These are phyloP conservation scores for Anthrax anthrax DNA, from an alignment of 2,888 invertebrate genomes.

Conservation along the genomic window DNA sequence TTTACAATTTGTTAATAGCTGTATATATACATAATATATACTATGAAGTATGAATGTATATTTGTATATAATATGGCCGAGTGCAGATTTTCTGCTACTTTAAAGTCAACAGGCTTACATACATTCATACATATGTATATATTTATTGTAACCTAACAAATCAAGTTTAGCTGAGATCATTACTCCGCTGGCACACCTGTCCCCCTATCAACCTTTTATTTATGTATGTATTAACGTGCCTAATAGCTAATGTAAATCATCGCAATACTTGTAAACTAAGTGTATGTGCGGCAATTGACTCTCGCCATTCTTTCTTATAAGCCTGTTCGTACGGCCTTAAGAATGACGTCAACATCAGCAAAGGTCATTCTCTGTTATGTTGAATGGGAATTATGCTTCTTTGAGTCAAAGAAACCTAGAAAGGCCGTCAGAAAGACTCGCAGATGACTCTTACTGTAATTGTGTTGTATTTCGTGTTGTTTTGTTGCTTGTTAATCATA, in stretches of 20 bases:
- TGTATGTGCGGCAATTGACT: background rate
- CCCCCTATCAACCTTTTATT: background rate
- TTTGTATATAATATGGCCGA: too few species aligned
- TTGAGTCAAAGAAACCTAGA: slow-evolving; percentile 4
- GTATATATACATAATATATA: too few species aligned
- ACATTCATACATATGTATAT: too few species aligned
- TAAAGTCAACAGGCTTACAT: background rate
- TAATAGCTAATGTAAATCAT: too few species aligned
- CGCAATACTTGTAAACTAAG: too few species aligned
- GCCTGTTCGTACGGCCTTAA: slow-evolving; percentile 7
- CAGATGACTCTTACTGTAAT: background rate
- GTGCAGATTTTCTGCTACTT: background rate
- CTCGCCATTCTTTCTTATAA: background rate
- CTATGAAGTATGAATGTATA: background rate
- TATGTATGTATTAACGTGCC: background rate
- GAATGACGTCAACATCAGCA: slow-evolving; percentile 9
- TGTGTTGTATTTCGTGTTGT: background rate
- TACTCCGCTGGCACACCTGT: background rate
- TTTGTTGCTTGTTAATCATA: background rate
- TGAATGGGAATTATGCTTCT: slow-evolving; percentile 1
- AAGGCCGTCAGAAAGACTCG: slow-evolving; percentile 8
- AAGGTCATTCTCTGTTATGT: slow-evolving; percentile 8
- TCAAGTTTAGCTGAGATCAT: background rate
- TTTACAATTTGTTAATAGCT: too few species aligned
- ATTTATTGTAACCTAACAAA: background rate